Base-by-base conservation (phyloP, 2,113 vertebrate species). In the Tupaia tana region DNA sequence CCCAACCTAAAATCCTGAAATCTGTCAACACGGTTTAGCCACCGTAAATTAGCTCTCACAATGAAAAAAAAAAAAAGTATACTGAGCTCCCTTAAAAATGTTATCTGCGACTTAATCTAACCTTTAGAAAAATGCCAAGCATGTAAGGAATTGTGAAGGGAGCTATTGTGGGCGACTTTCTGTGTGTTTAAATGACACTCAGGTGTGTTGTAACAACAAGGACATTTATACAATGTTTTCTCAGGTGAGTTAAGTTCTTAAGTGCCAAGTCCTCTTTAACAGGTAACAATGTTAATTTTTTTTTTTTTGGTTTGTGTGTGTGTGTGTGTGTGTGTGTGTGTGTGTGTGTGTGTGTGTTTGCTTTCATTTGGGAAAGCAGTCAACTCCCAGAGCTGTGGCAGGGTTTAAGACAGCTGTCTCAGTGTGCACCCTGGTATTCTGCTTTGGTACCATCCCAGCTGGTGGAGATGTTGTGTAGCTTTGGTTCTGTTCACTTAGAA, bases 61-160 rank as follows among this genome's bases (percentile, higher is more conserved):
- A 97, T 97, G 94, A 81, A 80, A 29, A 81, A 82, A 61, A 71
- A 74, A 80, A 64, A 70, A 59, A 74, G 79, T 93, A 93, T 90
- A 66, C 96, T 95, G 88, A 78, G 80, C 90, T 91, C 97, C 96
- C 97, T 97, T 98, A 97, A 98, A 98, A 96, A 98, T 96, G 94
- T 96, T 98, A 98, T 98, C 98, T 97, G 92, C 93, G 97, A 84
- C 98, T 98, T 98, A 98, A 98, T 98, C 98, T 98, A 98, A 98
- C 98, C 98, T 98, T 98, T 96, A 97, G 94, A 98, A 98, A 98
- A 98, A 98, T 98, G 98, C 98, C 97, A 98, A 95, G 98, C 97
- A 98, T 98, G 96, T 97, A 97, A 98, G 97, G 98, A 98, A 98
- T 98, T 97, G 97, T 98, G 97, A 98, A 98, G 95, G 93, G 96